Evolutionary conservation across 2,888 invertebrate species (phyloP).

Genomic region (Calliopum simillimum): DNA sequence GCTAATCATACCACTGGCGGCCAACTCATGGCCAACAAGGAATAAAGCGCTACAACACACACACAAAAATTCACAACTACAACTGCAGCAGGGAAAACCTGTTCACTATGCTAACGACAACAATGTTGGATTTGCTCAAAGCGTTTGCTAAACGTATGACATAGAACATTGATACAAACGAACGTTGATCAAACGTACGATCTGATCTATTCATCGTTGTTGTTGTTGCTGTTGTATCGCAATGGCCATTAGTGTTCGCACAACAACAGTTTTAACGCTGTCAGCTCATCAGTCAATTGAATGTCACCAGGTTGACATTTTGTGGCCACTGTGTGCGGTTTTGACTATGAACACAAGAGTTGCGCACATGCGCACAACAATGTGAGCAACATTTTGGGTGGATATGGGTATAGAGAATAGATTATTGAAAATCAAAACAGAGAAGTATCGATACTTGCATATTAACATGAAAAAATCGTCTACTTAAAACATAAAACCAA

Average conservation of each 20-base stretch:
- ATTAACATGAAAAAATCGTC: too few species aligned
- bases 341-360: background rate
- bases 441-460: background rate
- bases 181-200: constrained; percentile 16
- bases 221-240: constrained; percentile 3
- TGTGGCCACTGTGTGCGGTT: constrained; percentile 52
- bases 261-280: constrained; percentile 66
- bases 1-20: constrained; percentile 21
- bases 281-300: constrained; percentile 66
- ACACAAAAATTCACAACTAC: constrained; percentile 6
- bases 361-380: background rate
- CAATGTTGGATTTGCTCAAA: background rate
- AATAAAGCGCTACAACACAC: background rate
- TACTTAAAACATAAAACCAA: too few species aligned
- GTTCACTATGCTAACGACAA: constrained; percentile 33
- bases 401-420: too few species aligned
- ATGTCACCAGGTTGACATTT: constrained; percentile 65
- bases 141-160: background rate
- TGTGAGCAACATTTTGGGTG: too few species aligned
- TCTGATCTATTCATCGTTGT: constrained; percentile 23
- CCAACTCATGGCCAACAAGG: constrained; percentile 7
- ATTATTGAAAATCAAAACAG: too few species aligned
- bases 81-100: constrained; percentile 23
- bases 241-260: constrained; percentile 59
- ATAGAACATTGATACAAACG: background rate